Evolutionary conservation across 2,797 vertebrate species (phyloP).

Genomic region (Gorsachius magnificus): DNA sequence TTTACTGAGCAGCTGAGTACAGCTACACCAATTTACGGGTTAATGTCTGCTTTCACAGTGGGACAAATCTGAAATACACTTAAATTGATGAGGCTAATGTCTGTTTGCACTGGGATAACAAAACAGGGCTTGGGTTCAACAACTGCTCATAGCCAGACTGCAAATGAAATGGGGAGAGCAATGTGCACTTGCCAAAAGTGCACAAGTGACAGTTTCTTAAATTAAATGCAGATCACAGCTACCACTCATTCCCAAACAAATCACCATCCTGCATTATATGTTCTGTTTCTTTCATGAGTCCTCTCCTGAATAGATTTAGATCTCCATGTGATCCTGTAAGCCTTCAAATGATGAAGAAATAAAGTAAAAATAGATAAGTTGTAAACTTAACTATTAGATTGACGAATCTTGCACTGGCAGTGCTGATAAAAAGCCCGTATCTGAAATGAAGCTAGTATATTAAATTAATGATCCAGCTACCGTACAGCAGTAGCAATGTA

Average conservation of each 20-base stretch:
- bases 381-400: neutral
- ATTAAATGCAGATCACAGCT: neutral
- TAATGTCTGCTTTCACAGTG: neutral
- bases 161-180: neutral
- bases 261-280: neutral
- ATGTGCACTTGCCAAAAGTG: neutral
- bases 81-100: neutral
- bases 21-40: neutral
- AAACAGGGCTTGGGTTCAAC: neutral
- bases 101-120: neutral
- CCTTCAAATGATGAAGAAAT: neutral
- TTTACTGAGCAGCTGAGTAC: neutral
- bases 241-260: neutral
- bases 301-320: neutral
- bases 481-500: neutral
- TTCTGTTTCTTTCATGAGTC: neutral
- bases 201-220: neutral
- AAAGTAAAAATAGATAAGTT: neutral
- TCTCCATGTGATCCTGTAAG: neutral
- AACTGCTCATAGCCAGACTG: neutral
- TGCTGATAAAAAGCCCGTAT: neutral
- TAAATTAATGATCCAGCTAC: constrained; percentile 20
- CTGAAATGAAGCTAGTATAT: neutral
- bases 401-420: neutral
- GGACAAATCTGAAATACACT: neutral